Percentiles rank a stretch among this genome's conserved stretches.
phyloP scores from a whole-genome alignment of 2,888 invertebrate species.

The Alloscopus bannaensis region DNA sequence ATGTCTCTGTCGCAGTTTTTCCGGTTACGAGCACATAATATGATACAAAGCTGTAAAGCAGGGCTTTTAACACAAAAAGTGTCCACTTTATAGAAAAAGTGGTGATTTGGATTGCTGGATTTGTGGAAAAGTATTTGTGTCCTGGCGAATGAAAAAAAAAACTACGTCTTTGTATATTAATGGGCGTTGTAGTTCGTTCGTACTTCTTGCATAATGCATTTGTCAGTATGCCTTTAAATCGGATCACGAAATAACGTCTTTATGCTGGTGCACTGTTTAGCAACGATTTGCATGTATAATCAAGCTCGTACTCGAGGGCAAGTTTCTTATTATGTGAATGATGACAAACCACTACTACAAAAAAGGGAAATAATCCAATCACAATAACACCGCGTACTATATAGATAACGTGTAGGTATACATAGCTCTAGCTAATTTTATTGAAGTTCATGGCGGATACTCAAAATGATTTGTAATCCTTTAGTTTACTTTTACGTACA shows the following conservation, averaged over 20 bases:
- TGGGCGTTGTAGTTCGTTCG: too few species aligned
- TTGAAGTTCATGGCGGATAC: slow-evolving; percentile 48
- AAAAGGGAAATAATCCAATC: slow-evolving; percentile 52
- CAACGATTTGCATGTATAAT: too few species aligned
- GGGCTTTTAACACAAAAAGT: too few species aligned
- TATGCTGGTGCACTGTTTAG: too few species aligned
- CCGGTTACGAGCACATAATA: slow-evolving; percentile 52
- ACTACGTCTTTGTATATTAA: too few species aligned
- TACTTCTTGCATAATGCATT: too few species aligned
- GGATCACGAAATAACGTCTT: too few species aligned
- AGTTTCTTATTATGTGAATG: slow-evolving; percentile 16
- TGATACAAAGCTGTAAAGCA: slow-evolving; percentile 63
- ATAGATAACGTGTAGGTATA: too few species aligned
- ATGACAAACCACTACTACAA: slow-evolving; percentile 38
- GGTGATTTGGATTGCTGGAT: slow-evolving; percentile 39
- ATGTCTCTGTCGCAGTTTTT: slow-evolving; percentile 59
- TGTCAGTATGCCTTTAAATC: too few species aligned
- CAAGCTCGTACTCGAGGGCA: too few species aligned
- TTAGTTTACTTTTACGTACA: slow-evolving; percentile 31
- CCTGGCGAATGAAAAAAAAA: slow-evolving; percentile 29
- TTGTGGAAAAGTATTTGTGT: slow-evolving; percentile 41
- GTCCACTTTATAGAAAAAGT: too few species aligned
- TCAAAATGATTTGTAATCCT: slow-evolving; percentile 44
- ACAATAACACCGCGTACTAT: slow-evolving; percentile 23
- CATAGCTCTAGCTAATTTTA: slow-evolving; percentile 12